Percentiles rank a stretch among this genome's conserved stretches.
Evolutionary conservation across 2,888 invertebrate genomes (phyloP).

Genomic region (Onthophagus sagittarius): DNA sequence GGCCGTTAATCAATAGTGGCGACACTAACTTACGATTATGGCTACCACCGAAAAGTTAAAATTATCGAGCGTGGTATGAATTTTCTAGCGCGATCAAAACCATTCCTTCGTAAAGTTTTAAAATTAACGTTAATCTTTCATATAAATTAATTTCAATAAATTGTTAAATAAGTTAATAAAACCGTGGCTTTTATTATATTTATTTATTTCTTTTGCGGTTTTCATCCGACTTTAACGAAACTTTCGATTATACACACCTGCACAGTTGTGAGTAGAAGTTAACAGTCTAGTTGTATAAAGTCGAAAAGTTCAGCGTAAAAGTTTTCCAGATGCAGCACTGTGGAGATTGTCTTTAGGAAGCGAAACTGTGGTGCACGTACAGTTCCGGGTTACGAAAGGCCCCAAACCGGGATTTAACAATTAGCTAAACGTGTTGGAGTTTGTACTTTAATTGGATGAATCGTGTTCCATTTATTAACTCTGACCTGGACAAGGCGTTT

Average conservation of each 20-base stretch:
- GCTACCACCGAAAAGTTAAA: background rate
- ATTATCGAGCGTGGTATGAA: background rate
- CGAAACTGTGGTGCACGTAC: constrained; percentile 4
- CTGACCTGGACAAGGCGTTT: constrained; percentile 8
- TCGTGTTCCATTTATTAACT: constrained; percentile 29
- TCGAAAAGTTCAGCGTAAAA: constrained; percentile 4
- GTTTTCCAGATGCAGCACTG: background rate
- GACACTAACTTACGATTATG: background rate
- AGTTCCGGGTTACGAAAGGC: constrained; percentile 3
- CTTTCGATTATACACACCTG: background rate
- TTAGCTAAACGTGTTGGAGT: constrained; percentile 30
- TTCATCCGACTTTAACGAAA: background rate
- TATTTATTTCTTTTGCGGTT: background rate
- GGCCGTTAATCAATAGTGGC: background rate
- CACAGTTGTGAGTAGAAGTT: constrained; percentile 1
- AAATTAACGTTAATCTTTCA: too few relatives aligned
- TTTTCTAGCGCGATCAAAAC: background rate
- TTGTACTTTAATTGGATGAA: constrained; percentile 27
- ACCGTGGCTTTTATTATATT: background rate
- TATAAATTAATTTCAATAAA: background rate
- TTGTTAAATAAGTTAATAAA: background rate
- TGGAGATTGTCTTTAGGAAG: background rate
- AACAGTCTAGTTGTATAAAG: constrained; percentile 3
- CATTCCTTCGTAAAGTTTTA: background rate
- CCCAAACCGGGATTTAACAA: constrained; percentile 28